phyloP scores from a whole-genome alignment of 2,888 invertebrate species.

The Phytoseiulus persimilis region DNA sequence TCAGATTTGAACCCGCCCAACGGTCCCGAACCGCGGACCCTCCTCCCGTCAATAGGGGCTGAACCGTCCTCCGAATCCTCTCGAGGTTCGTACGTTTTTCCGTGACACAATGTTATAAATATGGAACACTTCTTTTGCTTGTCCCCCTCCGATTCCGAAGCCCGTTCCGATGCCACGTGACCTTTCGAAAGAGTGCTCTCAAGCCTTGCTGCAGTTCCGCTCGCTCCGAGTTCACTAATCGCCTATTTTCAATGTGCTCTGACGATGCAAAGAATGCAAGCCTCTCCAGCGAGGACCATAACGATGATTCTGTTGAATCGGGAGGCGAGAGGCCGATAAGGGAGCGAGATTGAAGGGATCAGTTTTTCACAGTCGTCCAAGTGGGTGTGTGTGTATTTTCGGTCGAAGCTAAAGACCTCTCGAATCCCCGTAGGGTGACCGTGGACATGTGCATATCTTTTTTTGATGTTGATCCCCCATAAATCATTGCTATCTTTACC shows the following conservation, averaged over 20 bases:
- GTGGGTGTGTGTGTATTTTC: background rate
- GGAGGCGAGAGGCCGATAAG: background rate
- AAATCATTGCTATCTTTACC: background rate
- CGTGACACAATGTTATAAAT: background rate
- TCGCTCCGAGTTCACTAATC: background rate
- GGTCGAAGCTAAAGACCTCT: background rate
- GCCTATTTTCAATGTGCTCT: too few species aligned
- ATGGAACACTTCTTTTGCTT: background rate
- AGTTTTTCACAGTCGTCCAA: background rate
- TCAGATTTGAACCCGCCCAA: background rate
- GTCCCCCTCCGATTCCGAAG: background rate
- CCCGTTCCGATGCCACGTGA: background rate
- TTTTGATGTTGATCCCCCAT: background rate
- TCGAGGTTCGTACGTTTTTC: background rate
- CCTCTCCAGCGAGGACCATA: too few species aligned
- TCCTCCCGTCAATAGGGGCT: background rate
- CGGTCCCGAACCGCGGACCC: background rate
- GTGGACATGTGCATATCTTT: background rate
- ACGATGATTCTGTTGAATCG: background rate
- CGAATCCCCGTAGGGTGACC: background rate
- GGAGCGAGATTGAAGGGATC: background rate
- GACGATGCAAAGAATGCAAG: too few species aligned
- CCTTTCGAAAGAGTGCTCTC: background rate
- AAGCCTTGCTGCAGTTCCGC: background rate
- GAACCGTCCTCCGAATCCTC: background rate